phyloP scores from a whole-genome alignment of 1,140 invertebrate genomes.

The Diachasma alloeum region DNA sequence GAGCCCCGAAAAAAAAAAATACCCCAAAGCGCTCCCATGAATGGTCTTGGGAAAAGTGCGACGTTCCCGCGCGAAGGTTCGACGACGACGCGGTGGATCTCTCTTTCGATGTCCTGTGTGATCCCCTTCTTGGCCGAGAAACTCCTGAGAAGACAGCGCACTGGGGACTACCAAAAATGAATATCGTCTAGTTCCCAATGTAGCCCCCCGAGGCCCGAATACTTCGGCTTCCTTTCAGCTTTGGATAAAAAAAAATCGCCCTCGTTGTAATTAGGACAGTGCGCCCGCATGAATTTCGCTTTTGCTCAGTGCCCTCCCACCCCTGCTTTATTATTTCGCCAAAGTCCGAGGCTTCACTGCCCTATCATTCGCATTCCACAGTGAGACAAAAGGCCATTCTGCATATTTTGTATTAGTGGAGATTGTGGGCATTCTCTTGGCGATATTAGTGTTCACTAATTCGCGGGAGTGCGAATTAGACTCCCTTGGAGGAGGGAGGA shows the following conservation, averaged over 20 bases:
- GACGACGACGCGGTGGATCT: constrained; percentile 25
- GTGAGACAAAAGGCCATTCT: too few relatives aligned
- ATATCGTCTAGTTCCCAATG: constrained; percentile 36
- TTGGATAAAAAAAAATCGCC: constrained; percentile 32
- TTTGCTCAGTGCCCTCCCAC: background rate
- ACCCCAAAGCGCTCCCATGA: constrained; percentile 41
- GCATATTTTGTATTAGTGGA: too few relatives aligned
- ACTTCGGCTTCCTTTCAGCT: constrained; percentile 61
- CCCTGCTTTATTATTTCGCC: background rate
- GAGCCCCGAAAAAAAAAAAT: constrained; percentile 32
- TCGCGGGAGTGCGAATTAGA: too few relatives aligned
- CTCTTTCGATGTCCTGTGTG: constrained; percentile 21
- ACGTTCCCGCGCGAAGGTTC: constrained; percentile 27
- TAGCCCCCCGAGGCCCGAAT: constrained; percentile 56
- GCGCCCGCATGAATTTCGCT: constrained; percentile 54
- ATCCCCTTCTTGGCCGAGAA: constrained; percentile 23
- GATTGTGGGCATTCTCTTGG: too few relatives aligned
- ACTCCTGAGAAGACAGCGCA: constrained; percentile 34
- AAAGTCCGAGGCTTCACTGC: background rate
- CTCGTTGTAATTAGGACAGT: constrained; percentile 66
- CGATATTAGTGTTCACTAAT: too few relatives aligned
- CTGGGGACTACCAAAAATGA: constrained; percentile 45
- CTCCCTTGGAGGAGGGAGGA: too few relatives aligned
- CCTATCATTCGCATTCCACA: background rate
- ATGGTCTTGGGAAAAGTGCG: constrained; percentile 54